Conservation (phyloP, 2,888 invertebrate species). For the Disparrhopalites patrizii region DNA sequence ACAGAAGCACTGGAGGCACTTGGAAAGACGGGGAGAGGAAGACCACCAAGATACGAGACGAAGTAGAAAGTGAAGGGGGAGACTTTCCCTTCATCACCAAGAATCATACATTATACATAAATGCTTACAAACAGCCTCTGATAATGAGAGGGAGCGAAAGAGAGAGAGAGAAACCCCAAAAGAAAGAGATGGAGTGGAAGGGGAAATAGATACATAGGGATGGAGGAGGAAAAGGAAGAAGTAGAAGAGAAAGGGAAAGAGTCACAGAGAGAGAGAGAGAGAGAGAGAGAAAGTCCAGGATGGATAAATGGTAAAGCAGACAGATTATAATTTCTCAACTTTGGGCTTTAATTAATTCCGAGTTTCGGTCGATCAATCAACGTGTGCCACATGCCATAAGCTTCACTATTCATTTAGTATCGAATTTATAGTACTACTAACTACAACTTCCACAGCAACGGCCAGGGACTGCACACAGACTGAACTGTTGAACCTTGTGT, state of each 20-base stretch:
- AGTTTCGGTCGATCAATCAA: conserved; percentile 33
- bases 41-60: not conserved
- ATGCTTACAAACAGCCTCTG: no score
- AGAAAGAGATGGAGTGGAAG: not conserved
- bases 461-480: no score
- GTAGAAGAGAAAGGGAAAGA: not conserved
- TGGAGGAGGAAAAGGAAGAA: no score
- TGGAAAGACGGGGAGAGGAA: not conserved
- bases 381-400: conserved; percentile 9
- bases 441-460: no score
- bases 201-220: not conserved
- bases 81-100: no score
- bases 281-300: not conserved
- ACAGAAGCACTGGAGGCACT: no score
- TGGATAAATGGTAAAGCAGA: conserved; percentile 4
- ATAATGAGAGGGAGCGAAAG: no score
- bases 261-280: not conserved
- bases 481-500: no score
- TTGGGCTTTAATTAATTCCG: conserved; percentile 36
- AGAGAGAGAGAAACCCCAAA: no score
- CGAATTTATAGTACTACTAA: no score
- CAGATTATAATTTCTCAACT: conserved; percentile 34
- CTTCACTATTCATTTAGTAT: conserved; percentile 2
- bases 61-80: not conserved
- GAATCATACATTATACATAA: no score